Base-by-base conservation (phyloP, 2,113 vertebrate genomes). In the Chunga burmeisteri region DNA sequence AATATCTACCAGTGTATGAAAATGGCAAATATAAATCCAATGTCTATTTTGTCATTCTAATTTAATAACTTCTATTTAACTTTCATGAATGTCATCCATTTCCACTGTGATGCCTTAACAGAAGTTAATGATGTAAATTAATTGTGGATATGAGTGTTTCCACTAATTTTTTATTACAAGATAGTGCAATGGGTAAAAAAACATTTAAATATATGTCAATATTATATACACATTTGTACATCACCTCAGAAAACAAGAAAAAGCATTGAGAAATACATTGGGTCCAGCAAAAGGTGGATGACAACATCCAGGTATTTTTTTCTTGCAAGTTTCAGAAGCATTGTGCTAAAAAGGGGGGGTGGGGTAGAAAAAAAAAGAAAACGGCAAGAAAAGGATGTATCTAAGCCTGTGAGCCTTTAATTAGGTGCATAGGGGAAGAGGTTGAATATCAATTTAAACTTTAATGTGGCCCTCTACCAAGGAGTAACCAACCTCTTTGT, bases 401-500 rank as follows among this genome's bases (percentile, higher is more conserved):
- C 71, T 92, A 62, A 90, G 58, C 46, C 61, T 74, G n/a, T 40
- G 15, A 81, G 52, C 40, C 58, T 95, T 94, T 89, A 94, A 93
- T 92, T 92, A 92, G n/a, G 50, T 79, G 34, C 47, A 63, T 30
- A 94, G 66, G 65, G 61, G 53, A 93, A 88, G 66, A 82, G n/a
- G 75, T 16, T 93, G 91, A 88, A 90, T 92, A 86, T 68, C 59
- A 83, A 67, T 90, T 88, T 71, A 93, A 83, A 58, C 55, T 78
- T 81, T 88, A 91, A 95, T 63, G 59, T 55, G 68, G 26, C 65
- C 83, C 36, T 75, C 65, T 56, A 81, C 44, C 26, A 72, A 88
- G 46, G 40, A 87, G 89, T 65, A 89, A 81, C 72, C 84, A 91
- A 32, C 74, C 44, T 91, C 73, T 87, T 68, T 68, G 26, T 46